These are phyloP conservation scores for Hiodon tergisus DNA, from an alignment of 2,113 vertebrate species.

Conservation along the genomic window DNA sequence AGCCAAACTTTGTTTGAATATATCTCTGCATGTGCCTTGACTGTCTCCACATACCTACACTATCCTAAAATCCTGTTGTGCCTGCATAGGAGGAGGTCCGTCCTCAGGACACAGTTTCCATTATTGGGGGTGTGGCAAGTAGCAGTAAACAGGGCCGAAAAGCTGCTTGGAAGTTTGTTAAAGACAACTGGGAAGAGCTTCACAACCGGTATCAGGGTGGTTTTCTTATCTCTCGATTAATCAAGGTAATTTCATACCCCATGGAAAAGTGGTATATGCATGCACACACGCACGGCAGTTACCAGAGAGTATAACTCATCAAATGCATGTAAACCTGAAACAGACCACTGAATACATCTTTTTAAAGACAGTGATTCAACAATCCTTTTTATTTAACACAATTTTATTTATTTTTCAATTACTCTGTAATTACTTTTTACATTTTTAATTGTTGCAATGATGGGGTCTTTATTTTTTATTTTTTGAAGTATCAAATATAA, in stretches of 20 bases:
- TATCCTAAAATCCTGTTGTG: background rate
- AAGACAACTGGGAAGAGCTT: conserved; percentile 96
- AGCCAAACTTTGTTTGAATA: background rate
- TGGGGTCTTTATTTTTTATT: too few relatives aligned
- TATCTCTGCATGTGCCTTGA: background rate
- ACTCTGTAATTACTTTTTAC: background rate
- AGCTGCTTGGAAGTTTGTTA: conserved; percentile 94
- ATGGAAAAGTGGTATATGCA: background rate
- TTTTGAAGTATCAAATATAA: too few relatives aligned
- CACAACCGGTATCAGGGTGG: conserved; percentile 98
- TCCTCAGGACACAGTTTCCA: conserved; percentile 94
- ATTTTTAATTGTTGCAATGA: too few relatives aligned
- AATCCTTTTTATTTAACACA: too few relatives aligned
- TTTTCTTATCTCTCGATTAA: conserved; percentile 94
- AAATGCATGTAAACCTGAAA: too few relatives aligned
- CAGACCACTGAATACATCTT: too few relatives aligned
- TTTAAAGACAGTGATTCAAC: too few relatives aligned
- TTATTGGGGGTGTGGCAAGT: conserved; percentile 92
- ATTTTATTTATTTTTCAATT: too few relatives aligned
- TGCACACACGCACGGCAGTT: background rate
- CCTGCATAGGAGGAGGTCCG: conserved; percentile 86
- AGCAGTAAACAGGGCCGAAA: conserved; percentile 92
- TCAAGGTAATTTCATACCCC: conserved; percentile 71
- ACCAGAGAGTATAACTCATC: too few relatives aligned
- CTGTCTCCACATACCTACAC: background rate